Base-by-base conservation (phyloP, 2,797 vertebrate genomes). In the Micropoecilia bifurca region DNA sequence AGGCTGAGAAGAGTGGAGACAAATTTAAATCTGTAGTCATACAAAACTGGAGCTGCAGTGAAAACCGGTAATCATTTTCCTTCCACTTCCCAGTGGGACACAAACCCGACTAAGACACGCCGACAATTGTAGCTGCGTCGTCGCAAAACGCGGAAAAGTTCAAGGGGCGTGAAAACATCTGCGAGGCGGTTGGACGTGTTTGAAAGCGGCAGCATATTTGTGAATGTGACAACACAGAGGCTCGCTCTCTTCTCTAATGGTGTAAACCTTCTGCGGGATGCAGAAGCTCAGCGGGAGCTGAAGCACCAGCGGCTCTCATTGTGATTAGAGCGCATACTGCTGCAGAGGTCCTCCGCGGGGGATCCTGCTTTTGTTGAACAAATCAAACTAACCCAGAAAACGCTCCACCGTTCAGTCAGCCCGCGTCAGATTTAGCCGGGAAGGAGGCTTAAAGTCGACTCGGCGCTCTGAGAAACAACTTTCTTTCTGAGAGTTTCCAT, bases 271-370 rank as follows among this genome's bases (percentile, higher is more conserved):
- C 66, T 55, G 53, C 25, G 25, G 68, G 73, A 73, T 63, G 46
- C 45, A 28, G 22, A 50, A 39, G 14, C 72, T 22, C 61, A 79
- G 59, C 59, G 45, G 48, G 59, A 74, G 18, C 14, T 61, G 77
- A 48, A 61, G 41, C 41, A 72, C 25, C 71, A 30, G 46, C 72
- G 45, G 36, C 20, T 68, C 47, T 28, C 36, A 30, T 28, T 57
- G 53, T 22, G 53, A 75, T 80, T 14, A 69, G 39, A 36, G 7
- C 25, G 8, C 33, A 22, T 22, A 1, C 59, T 50, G 30, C 14
- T 43, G 50, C 74, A 63, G 33, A 41, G 71, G 46, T 69, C 30
- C 16, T 20, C 48, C 28, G 39, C 30, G 39, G 50, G 41, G 43
- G 16, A 18, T 9, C 41, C n/a, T 41, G 43, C 30, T 75, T 50